phyloP scores from a whole-genome alignment of 2,113 vertebrate genomes.

The Hemicordylus capensis region DNA sequence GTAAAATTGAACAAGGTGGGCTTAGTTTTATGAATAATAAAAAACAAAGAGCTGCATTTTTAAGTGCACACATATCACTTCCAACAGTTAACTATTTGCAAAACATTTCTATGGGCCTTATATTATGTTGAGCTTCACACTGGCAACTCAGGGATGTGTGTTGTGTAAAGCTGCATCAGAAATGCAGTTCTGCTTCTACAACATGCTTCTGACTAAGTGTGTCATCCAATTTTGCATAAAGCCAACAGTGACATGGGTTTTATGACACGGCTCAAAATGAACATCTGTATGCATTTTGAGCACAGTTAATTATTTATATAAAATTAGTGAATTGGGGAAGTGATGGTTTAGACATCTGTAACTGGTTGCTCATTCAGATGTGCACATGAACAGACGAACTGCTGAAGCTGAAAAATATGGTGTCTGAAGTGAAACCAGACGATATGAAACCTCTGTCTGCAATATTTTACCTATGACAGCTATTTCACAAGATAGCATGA shows the following conservation, averaged over 20 bases:
- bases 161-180: not conserved
- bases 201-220: not conserved
- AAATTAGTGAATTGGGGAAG: no score
- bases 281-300: not conserved
- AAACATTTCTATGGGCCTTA: constrained; percentile 13
- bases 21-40: constrained; percentile 43
- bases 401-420: not conserved
- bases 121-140: not conserved
- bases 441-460: not conserved
- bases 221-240: not conserved
- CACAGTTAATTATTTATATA: no score
- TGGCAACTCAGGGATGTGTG: not conserved
- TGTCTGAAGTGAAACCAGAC: not conserved
- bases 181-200: not conserved
- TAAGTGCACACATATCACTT: not conserved
- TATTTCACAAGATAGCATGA: not conserved
- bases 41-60: constrained; percentile 16
- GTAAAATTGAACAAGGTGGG: constrained; percentile 29
- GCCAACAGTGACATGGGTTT: not conserved
- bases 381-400: not conserved
- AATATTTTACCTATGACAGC: not conserved
- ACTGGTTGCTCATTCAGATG: not conserved
- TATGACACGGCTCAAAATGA: not conserved
- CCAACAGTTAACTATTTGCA: constrained; percentile 17
- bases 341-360: not conserved